These are phyloP conservation scores for Coracias cyanogaster DNA, from an alignment of 2,797 vertebrate genomes.

Conservation along the genomic window DNA sequence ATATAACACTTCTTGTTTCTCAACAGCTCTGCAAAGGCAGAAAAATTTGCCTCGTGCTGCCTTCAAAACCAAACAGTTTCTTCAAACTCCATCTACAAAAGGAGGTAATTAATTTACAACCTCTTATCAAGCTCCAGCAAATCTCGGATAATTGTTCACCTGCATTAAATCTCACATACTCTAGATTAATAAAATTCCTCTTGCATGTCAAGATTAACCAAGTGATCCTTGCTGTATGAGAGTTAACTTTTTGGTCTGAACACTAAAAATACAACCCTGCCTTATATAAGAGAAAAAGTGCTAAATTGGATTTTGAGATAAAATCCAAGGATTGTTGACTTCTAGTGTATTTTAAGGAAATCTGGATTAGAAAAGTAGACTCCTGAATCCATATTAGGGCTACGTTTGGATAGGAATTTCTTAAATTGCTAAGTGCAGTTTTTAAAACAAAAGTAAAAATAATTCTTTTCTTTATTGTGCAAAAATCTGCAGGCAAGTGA, in stretches of 20 bases:
- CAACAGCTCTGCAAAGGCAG: constrained; percentile 91
- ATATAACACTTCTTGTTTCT: constrained; percentile 88
- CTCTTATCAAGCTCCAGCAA: constrained; percentile 59
- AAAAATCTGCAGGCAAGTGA: neutral
- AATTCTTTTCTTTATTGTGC: neutral
- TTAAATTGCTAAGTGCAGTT: neutral
- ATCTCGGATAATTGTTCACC: neutral
- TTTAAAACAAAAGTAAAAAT: neutral
- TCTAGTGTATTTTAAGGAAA: neutral
- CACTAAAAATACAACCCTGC: neutral
- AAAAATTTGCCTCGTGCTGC: constrained; percentile 90
- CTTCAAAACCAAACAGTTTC: constrained; percentile 97
- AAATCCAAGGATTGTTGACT: neutral
- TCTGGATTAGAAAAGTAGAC: neutral
- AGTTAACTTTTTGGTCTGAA: neutral
- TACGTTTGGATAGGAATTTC: neutral
- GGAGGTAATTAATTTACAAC: constrained; percentile 89
- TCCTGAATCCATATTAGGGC: neutral
- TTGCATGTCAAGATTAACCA: constrained; percentile 36
- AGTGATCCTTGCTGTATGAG: neutral
- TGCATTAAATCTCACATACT: constrained; percentile 30
- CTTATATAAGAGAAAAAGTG: neutral
- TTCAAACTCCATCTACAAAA: constrained; percentile 92
- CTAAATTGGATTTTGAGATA: neutral
- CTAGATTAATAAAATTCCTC: neutral